Percentiles rank a stretch among this genome's conserved stretches.
phyloP scores from a whole-genome alignment of 2,888 invertebrate genomes.

The Aphodius sticticus region DNA sequence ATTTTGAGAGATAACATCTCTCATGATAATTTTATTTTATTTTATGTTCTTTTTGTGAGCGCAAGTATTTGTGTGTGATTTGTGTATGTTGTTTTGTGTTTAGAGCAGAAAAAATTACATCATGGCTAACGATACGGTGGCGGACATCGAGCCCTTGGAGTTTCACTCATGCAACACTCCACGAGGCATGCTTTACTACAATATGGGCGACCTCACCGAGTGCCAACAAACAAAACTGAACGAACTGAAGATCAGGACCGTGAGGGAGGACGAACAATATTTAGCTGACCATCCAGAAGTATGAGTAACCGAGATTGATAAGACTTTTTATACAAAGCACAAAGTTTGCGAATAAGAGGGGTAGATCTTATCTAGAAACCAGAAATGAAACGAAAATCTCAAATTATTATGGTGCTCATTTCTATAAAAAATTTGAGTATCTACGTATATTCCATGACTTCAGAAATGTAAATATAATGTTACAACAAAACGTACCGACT shows the following conservation, averaged over 20 bases:
- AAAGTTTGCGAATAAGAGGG: background rate
- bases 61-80: background rate
- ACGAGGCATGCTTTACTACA: slow-evolving; percentile 51
- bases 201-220: slow-evolving; percentile 48
- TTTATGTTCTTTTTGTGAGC: background rate
- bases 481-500: too few species aligned
- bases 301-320: slow-evolving; percentile 14
- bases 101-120: slow-evolving; percentile 16
- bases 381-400: too few species aligned
- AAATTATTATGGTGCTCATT: too few species aligned
- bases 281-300: slow-evolving; percentile 55
- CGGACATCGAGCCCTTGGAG: slow-evolving; percentile 44
- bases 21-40: background rate
- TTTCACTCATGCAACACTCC: slow-evolving; percentile 53
- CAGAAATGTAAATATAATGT: too few species aligned
- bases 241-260: slow-evolving; percentile 47
- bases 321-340: background rate
- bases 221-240: slow-evolving; percentile 51
- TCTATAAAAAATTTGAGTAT: too few species aligned
- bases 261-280: slow-evolving; percentile 53
- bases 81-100: background rate
- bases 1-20: background rate
- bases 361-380: too few species aligned
- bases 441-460: background rate
- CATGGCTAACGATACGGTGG: slow-evolving; percentile 51